These are phyloP conservation scores for Gari tellinella DNA, from an alignment of 2,888 invertebrate genomes.

Conservation along the genomic window DNA sequence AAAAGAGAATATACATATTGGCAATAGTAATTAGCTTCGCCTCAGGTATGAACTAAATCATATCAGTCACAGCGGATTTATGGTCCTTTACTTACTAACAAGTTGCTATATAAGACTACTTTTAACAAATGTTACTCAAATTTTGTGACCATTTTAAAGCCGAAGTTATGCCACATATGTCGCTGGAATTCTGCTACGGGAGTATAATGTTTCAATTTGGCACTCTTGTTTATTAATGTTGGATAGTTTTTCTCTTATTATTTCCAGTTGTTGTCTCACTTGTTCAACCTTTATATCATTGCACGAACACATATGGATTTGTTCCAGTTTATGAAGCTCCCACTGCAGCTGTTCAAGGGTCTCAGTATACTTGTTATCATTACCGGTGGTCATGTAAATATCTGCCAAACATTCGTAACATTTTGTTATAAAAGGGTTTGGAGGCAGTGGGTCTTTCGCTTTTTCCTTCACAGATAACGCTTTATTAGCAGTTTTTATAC, in stretches of 20 bases:
- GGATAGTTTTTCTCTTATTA: slow-evolving; percentile 6
- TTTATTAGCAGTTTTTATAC: slow-evolving; percentile 25
- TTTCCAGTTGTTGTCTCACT: slow-evolving; percentile 24
- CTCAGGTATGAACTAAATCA: too few species aligned
- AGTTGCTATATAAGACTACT: too few species aligned
- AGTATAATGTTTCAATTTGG: too few species aligned
- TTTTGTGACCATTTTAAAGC: too few species aligned
- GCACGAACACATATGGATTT: slow-evolving; percentile 18
- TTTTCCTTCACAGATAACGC: slow-evolving; percentile 24
- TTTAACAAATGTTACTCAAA: too few species aligned
- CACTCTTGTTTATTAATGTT: too few species aligned
- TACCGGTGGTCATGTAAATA: slow-evolving; percentile 22
- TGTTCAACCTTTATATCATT: slow-evolving; percentile 29
- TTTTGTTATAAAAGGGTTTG: slow-evolving; percentile 36
- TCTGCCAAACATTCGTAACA: slow-evolving; percentile 32
- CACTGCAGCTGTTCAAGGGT: slow-evolving; percentile 37
- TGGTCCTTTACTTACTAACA: too few species aligned
- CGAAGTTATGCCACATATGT: too few species aligned
- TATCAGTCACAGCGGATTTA: too few species aligned
- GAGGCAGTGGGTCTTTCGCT: slow-evolving; percentile 21
- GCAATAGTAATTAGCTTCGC: too few species aligned
- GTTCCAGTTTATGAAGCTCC: slow-evolving; percentile 38
- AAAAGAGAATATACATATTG: too few species aligned
- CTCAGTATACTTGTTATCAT: slow-evolving; percentile 17
- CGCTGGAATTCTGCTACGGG: too few species aligned